Conservation (phyloP, 92 coral and sea anemone species). For the Palythoa caribaeorum region DNA sequence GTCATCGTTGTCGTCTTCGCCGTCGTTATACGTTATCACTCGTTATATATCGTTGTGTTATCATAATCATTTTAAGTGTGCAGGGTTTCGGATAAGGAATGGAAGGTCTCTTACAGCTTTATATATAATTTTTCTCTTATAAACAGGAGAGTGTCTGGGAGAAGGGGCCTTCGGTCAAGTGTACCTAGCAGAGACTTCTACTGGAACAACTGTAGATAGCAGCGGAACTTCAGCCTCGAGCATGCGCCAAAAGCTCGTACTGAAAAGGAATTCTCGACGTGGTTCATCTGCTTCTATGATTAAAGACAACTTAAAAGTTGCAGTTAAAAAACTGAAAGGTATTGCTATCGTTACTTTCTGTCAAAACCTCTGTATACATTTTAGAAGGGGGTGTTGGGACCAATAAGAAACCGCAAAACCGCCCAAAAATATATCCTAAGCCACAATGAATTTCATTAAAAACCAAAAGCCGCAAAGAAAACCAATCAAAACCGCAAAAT, state of each 20-base stretch:
- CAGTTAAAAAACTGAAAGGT: conserved; percentile 94
- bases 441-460: no score
- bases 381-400: no score
- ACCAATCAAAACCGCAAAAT: no score
- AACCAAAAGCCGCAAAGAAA: no score
- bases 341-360: not conserved
- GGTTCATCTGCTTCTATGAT: conserved; percentile 63
- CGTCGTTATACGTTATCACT: no score
- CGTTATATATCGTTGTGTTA: no score
- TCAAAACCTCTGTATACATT: not conserved
- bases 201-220: conserved; percentile 65
- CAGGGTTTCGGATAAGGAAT: no score
- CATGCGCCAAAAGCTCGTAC: conserved; percentile 66
- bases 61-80: not conserved
- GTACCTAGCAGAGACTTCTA: conserved; percentile 85
- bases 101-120: not conserved
- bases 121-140: not conserved
- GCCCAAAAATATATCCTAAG: no score
- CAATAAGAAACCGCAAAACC: no score
- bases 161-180: conserved; percentile 95
- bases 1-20: no score
- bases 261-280: conserved; percentile 64
- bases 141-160: conserved; percentile 75
- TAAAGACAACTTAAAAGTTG: conserved; percentile 78
- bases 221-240: conserved; percentile 52